These are phyloP conservation scores for Auanema freiburgensis DNA, from an alignment of 2,888 invertebrate genomes.

Conservation along the genomic window DNA sequence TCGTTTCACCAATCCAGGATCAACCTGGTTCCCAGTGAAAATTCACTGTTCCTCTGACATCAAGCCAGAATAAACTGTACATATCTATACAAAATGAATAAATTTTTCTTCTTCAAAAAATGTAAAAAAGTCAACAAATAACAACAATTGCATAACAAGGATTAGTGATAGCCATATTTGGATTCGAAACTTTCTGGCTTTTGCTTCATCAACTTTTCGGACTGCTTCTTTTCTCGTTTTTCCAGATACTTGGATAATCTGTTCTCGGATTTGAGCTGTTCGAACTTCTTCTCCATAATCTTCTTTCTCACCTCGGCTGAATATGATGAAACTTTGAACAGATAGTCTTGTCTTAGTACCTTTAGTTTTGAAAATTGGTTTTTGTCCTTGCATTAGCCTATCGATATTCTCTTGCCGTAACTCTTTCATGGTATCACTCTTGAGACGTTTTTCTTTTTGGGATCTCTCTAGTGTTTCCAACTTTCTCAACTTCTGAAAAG, in stretches of 20 bases:
- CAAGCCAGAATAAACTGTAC: slow-evolving; percentile 11
- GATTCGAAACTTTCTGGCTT: slow-evolving; percentile 8
- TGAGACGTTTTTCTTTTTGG: slow-evolving; percentile 39
- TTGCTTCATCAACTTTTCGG: slow-evolving; percentile 32
- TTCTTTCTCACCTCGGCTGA: slow-evolving; percentile 38
- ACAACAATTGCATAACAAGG: slow-evolving; percentile 1
- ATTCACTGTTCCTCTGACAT: slow-evolving; percentile 27
- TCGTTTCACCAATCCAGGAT: slow-evolving; percentile 49
- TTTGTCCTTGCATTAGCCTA: slow-evolving; percentile 53
- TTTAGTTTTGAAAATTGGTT: slow-evolving; percentile 43
- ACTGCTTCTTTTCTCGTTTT: slow-evolving; percentile 37
- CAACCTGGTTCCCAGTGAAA: slow-evolving; percentile 52
- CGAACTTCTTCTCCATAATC: slow-evolving; percentile 46
- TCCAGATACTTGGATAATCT: slow-evolving; percentile 44
- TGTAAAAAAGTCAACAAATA: neutral
- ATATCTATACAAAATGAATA: slow-evolving; percentile 1
- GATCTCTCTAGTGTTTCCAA: slow-evolving; percentile 20
- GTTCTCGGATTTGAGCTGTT: slow-evolving; percentile 42
- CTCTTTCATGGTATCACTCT: slow-evolving; percentile 35
- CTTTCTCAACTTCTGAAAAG: slow-evolving; percentile 11
- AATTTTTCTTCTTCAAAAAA: neutral
- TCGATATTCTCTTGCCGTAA: slow-evolving; percentile 47
- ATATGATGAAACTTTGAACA: slow-evolving; percentile 9
- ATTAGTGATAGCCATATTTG: slow-evolving; percentile 6
- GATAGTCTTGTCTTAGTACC: slow-evolving; percentile 15